Evolutionary conservation across 2,888 invertebrate genomes (phyloP).

Genomic region (Pollenia labialis): DNA sequence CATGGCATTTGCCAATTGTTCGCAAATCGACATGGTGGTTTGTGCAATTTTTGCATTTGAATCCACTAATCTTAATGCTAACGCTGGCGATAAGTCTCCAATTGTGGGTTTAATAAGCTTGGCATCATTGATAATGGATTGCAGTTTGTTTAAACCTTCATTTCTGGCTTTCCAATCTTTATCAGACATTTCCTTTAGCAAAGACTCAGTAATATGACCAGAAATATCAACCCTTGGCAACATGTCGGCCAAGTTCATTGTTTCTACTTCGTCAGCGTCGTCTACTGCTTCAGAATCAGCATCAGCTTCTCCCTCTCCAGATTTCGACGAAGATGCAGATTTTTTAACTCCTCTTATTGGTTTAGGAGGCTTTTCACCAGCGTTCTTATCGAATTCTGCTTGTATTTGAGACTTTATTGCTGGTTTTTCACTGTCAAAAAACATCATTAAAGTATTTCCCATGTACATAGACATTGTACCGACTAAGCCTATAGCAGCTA

Average conservation of each 20-base stretch:
- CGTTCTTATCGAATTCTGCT: constrained; percentile 92
- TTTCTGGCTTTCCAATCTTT: constrained; percentile 94
- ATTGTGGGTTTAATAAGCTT: constrained; percentile 92
- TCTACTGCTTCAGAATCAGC: constrained; percentile 77
- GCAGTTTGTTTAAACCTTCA: constrained; percentile 85
- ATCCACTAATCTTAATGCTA: constrained; percentile 92
- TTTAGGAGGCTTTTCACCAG: constrained; percentile 90
- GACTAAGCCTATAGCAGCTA: constrained; percentile 87
- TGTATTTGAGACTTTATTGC: constrained; percentile 93
- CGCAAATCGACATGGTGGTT: constrained; percentile 92
- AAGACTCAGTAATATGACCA: constrained; percentile 91
- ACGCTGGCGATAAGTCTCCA: constrained; percentile 92
- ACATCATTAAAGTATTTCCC: constrained; percentile 89
- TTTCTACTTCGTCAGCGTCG: constrained; percentile 80
- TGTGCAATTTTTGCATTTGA: constrained; percentile 97
- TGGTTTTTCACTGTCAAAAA: constrained; percentile 95
- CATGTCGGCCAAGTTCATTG: constrained; percentile 87
- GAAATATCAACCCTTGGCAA: constrained; percentile 92
- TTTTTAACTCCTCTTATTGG: constrained; percentile 87
- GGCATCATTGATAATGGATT: constrained; percentile 86
- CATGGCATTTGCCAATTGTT: constrained; percentile 92
- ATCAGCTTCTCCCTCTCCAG: constrained; percentile 64
- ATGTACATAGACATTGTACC: constrained; percentile 93
- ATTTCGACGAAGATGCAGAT: constrained; percentile 69
- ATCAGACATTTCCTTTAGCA: constrained; percentile 92